phyloP scores from a whole-genome alignment of 1,140 invertebrate species.

The Aphelinus atriplicis region DNA sequence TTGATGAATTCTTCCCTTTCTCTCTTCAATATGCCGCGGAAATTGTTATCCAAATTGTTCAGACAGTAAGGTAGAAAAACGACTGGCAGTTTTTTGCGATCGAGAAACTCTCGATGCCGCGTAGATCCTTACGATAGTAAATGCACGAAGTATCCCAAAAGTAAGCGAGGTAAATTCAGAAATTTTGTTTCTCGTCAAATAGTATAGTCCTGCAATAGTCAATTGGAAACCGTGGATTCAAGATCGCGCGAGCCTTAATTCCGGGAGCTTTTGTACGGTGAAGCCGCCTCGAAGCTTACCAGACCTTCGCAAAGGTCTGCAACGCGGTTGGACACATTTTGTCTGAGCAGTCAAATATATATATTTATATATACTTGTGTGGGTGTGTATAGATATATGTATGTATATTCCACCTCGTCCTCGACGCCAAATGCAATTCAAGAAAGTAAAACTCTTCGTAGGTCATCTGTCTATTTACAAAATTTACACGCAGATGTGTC shows the following conservation, averaged over 20 bases:
- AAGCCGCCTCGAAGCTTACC: neutral
- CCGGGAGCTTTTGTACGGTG: neutral
- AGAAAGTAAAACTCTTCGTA: neutral
- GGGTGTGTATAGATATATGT: too few relatives aligned
- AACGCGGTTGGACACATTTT: neutral
- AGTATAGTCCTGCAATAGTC: too few relatives aligned
- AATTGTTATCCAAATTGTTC: too few relatives aligned
- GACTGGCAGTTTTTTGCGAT: too few relatives aligned
- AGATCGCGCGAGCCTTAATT: neutral
- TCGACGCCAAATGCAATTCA: neutral
- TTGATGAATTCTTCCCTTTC: neutral
- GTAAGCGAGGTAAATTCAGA: too few relatives aligned
- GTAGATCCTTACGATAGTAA: too few relatives aligned
- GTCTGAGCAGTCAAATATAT: constrained; percentile 5
- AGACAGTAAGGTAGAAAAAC: too few relatives aligned
- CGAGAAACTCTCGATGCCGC: too few relatives aligned
- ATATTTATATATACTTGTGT: neutral
- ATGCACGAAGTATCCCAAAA: too few relatives aligned
- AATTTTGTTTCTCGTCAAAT: too few relatives aligned
- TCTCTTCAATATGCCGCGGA: too few relatives aligned
- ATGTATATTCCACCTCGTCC: neutral
- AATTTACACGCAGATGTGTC: constrained; percentile 22
- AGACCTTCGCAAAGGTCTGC: neutral
- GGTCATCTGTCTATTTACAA: constrained; percentile 25
- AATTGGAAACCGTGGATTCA: neutral